Evolutionary conservation across 2,113 vertebrate genomes (phyloP), one percentile per base, ranked within the genome.

Genomic region (Oplegnathus fasciatus): DNA sequence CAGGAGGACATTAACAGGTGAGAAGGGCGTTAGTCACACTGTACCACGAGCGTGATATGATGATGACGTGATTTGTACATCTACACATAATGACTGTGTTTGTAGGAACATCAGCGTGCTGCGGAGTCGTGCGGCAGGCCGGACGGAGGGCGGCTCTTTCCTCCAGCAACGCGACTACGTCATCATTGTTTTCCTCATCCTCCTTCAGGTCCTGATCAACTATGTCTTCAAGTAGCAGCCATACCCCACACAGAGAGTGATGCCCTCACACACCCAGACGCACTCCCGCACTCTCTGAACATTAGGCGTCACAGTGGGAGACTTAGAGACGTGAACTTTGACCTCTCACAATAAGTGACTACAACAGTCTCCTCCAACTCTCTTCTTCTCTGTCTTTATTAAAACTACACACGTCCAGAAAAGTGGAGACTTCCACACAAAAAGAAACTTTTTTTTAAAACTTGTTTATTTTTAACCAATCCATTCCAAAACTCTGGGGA

Each of bases 1-100:
- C 98, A 99, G 91, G 98, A 99, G 91, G 98, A 99, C 89, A 99
- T 99, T 67, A 98, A 97, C 95, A 98, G 97, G 98, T 99, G 80
- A 74, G 80, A 10, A 7, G 7, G 0, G 15, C 1, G 0, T 22
- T 0, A 1, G 1, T n/a, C 28, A 4, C 20, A 0, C 10, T 4
- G 9, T 8, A 15, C 8, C 9, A 0, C 20, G 9, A 9, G 30
- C 0, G 0, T 5, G 28, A 69, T 2, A 3, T 5, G 14, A 20
- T 3, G 26, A 5, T 10, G 1, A 1, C 1, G 8, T 24, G 34
- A 4, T 11, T 48, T 0, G n/a, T 78, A 24, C 14, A 0, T 4
- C 18, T 1, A 20, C 71, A 17, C 34, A 2, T 65, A 18, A 32
- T 14, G 14, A 2, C 0, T 95, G 92, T 82, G 91, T 4, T 52